Percentiles rank a stretch among this genome's conserved stretches.
Evolutionary conservation across 2,797 vertebrate genomes (phyloP).

Genomic region (Molossus molossus): DNA sequence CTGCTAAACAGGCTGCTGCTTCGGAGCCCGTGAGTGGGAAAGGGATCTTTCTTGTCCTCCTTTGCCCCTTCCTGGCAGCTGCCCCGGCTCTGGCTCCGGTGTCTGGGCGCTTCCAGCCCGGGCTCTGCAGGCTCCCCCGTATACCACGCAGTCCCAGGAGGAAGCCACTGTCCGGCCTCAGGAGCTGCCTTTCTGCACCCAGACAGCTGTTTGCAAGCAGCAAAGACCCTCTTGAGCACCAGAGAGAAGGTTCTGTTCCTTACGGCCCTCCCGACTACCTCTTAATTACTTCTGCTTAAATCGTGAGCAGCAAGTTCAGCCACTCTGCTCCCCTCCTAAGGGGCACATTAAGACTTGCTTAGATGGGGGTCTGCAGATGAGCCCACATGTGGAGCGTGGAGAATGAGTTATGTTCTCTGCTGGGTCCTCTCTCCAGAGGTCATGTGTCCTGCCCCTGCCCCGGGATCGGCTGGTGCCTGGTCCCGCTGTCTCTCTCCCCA

Average conservation of each 20-base stretch:
- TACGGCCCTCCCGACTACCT: conserved; percentile 79
- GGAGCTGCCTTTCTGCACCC: not conserved
- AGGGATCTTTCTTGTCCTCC: not conserved
- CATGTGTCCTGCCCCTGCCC: not conserved
- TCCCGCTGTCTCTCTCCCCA: not conserved
- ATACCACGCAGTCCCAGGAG: not conserved
- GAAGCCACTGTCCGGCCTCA: not conserved
- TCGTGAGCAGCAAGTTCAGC: conserved; percentile 81
- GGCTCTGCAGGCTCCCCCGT: accelerated
- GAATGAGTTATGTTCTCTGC: conserved; percentile 63
- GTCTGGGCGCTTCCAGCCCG: accelerated
- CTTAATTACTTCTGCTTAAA: conserved; percentile 86
- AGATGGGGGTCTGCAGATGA: conserved; percentile 78
- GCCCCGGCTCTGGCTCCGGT: not conserved
- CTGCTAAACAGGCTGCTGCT: not conserved
- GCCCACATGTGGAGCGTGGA: not conserved
- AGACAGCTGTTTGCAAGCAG: conserved; percentile 46
- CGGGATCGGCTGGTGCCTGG: not conserved
- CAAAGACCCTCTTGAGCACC: conserved; percentile 59
- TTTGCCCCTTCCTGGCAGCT: not conserved
- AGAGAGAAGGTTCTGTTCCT: conserved; percentile 63
- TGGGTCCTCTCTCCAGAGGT: conserved; percentile 42
- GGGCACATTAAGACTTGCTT: conserved; percentile 86
- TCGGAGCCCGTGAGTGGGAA: not conserved
- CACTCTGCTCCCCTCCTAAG: conserved; percentile 81